phyloP scores from a whole-genome alignment of 2,888 invertebrate genomes.

The Drosophila diplacantha region DNA sequence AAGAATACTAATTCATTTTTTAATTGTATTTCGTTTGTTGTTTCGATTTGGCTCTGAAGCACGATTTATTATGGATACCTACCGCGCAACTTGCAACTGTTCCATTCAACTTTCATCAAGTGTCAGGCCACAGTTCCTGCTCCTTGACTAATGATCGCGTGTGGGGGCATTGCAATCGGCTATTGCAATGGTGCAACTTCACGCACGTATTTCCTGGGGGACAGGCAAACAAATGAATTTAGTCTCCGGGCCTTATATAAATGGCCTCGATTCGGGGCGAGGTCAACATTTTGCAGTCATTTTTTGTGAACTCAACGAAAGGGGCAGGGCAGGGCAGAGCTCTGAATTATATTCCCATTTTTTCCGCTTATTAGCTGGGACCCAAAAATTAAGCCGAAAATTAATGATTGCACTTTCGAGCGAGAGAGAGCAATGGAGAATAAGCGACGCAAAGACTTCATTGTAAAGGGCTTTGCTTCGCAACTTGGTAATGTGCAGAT shows the following conservation, averaged over 20 bases:
- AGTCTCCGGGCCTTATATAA: constrained; percentile 43
- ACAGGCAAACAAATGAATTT: constrained; percentile 59
- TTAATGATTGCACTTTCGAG: constrained; percentile 64
- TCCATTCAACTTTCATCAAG: constrained; percentile 47
- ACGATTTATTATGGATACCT: background rate
- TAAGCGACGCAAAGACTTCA: constrained; percentile 36
- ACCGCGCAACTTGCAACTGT: background rate
- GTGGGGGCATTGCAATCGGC: constrained; percentile 54
- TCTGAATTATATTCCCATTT: constrained; percentile 61
- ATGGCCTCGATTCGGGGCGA: constrained; percentile 21
- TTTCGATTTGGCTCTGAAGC: background rate
- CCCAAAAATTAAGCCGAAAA: constrained; percentile 57
- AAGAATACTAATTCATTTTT: background rate
- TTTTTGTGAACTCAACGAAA: constrained; percentile 53
- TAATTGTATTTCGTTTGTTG: background rate
- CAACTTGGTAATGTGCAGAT: constrained; percentile 67
- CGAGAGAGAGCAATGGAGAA: background rate
- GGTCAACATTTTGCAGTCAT: constrained; percentile 39
- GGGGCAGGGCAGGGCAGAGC: constrained; percentile 6
- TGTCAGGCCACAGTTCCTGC: constrained; percentile 47
- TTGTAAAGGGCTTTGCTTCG: constrained; percentile 19
- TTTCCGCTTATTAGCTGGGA: constrained; percentile 31
- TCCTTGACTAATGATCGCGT: constrained; percentile 72
- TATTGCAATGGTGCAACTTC: constrained; percentile 47
- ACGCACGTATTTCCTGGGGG: constrained; percentile 36